Base-by-base conservation (phyloP, 2,113 vertebrate species). In the Genyomyrus donnyi region DNA sequence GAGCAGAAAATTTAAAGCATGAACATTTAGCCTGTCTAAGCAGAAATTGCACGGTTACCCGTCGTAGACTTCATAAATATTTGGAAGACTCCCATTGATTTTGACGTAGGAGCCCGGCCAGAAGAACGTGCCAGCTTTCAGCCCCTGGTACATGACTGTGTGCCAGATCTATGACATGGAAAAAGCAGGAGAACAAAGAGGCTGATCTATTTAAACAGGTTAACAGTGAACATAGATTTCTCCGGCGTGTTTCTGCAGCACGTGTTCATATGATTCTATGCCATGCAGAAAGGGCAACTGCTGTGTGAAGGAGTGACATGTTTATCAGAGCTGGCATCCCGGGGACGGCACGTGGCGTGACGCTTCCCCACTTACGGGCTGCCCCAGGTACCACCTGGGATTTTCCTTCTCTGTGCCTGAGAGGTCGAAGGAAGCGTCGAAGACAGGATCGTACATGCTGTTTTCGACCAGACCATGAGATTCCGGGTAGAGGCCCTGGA, bases 61-160 rank as follows among this genome's bases (percentile, higher is more conserved):
- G 21, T 98, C 91, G 88, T 97, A 99, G 0, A 92, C 83, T 90
- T 91, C 80, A 93, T 97, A 97, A 9, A 97, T 91, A 91, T 97
- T 90, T 84, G 98, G 98, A 49, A 94, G 95, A 85, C 95, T 96
- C 90, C 97, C 97, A 45, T 97, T 97, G 93, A 99, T 95, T 89
- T 96, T 90, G 21, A 98, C 98, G 0, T 99, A 98, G 42, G 98
- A 98, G 24, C 98, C 98, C 0, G 98, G 98, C 98, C 98, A 99
- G 93, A 98, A 99, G 93, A 95, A 99, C 0, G 98, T 97, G 2
- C 92, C 98, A 0, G 97, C 93, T 93, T 94, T 98, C 89, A 98
- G 94, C 9, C 97, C 96, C 91, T 99, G 98, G 91, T 96, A 93
- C 90, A 91, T 95, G 1, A 96, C 97, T 0, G 98, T 99, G 88